Evolutionary conservation across 1,140 invertebrate genomes (phyloP), one percentile per base, ranked within the genome.

Genomic region (Hirudo medicinalis): DNA sequence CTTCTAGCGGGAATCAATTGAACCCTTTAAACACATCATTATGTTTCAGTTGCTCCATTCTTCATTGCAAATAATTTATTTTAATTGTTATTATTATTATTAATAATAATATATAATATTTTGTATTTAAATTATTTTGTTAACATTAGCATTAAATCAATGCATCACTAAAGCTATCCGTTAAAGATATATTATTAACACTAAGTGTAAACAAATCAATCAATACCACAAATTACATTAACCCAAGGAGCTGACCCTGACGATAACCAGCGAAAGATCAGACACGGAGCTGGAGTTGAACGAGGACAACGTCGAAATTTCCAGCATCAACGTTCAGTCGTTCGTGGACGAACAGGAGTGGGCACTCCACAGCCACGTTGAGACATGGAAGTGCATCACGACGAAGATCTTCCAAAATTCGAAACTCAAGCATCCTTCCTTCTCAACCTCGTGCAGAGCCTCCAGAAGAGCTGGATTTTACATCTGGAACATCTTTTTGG

Each of bases 321-420:
- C 81, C 73, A 78, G 80, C 69, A 80, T 82, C 20, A 81, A 82
- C 73, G 79, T 78, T 70, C 80, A 81, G 70, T 80, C 80, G 9
- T 82, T 82, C 73, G 80, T 82, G 9, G 81, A 82, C 73, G 80
- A 82, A 77, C 80, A 82, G 73, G 80, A 82, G 72, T 82, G 80
- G 80, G 76, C 78, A 71, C 75, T 82, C n/a, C 81, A 82, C 75
- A 77, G 77, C 40, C 80, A 82, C 72, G 80, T 79, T 5, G 79
- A 82, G 73, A 79, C 80, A 32, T 71, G 70, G 73, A 74, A 74
- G 54, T 40, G 70, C 4, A 57, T 76, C 76, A 76, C n/a, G 75
- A 77, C 70, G 76, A 77, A 71, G 78, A 80, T 70, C 75, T 81
- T 40, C 77, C 78, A 71, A 49, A 71, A 74, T 40, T 74, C 73